Base-by-base conservation (phyloP, 2,888 invertebrate genomes). In the Hermaeophaga mercurialis region DNA sequence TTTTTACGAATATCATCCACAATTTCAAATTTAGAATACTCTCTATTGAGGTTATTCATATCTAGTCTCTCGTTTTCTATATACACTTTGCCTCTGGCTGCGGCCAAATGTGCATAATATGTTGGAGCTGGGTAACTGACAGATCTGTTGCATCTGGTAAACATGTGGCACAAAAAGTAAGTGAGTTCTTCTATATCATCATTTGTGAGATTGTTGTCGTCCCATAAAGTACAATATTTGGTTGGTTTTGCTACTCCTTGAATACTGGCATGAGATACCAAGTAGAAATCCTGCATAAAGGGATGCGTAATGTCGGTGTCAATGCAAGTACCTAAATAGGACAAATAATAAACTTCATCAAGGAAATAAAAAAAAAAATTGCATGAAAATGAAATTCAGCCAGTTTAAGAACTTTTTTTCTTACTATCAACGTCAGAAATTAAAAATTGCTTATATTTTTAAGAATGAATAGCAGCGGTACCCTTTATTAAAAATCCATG, bases 111-210 rank as follows among this genome's bases (percentile, higher is more conserved):
- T 9, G 92, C 91, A 75, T 93, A 89, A 78, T 93, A 93, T 0
- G 92, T 92, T 1, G 93, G 92, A 1, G 92, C 89, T 3, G 92
- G 92, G 78, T 92, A 92, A 9, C 91, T 91, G 0, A 93, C 92
- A 31, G 91, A 80, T 68, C 94, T 81, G 62, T 87, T 88, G 73
- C 94, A 94, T 3, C 95, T 84, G 1, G 89, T 84, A 78, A 91
- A 95, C 80, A 92, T 78, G 73, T 94, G 92, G 70, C 94, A 94
- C 43, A 96, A 78, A 72, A 89, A 88, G 77, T 88, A 94, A 0
- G 93, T 87, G 58, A 94, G 73, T 63, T 85, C 81, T 71, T 95
- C 91, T 44, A 95, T 81, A 54, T 89, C 84, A 73, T 93, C 87
- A 62, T 89, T 84, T 0, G 81, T 78, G 64, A 92, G 81, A 1